Conservation (phyloP, 2,797 vertebrate species). For the Synanceia verrucosa region DNA sequence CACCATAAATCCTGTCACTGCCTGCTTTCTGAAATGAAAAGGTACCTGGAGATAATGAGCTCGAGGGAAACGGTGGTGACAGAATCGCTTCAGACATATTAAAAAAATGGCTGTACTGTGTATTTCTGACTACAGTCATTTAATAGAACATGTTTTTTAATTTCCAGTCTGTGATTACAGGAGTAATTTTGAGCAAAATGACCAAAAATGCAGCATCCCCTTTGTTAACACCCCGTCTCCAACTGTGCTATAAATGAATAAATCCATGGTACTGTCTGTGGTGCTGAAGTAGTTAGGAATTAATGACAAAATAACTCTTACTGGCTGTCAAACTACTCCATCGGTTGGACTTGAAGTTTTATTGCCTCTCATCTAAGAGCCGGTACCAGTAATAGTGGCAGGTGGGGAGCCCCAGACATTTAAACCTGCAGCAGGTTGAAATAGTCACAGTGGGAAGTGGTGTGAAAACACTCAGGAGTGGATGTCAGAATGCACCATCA, state of each 20-base stretch:
- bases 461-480: neutral
- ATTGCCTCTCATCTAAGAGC: neutral
- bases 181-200: neutral
- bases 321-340: neutral
- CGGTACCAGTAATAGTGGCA: neutral
- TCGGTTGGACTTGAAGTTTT: neutral
- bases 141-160: neutral
- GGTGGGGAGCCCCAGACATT: neutral
- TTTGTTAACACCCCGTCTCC: neutral
- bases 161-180: neutral
- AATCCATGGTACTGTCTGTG: neutral
- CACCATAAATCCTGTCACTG: constrained; percentile 40
- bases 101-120: neutral
- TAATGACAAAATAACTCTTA: neutral
- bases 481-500: neutral
- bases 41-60: constrained; percentile 39
- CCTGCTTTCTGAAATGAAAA: constrained; percentile 32
- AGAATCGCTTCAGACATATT: neutral
- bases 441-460: constrained; percentile 32
- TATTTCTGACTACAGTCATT: neutral
- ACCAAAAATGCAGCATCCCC: neutral
- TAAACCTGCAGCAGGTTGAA: neutral
- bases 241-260: neutral
- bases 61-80: constrained; percentile 7
- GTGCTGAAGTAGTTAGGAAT: neutral